Evolutionary conservation across 2,888 invertebrate genomes (phyloP), one percentile per base, ranked within the genome.

Genomic region (Mythimna ferrago): DNA sequence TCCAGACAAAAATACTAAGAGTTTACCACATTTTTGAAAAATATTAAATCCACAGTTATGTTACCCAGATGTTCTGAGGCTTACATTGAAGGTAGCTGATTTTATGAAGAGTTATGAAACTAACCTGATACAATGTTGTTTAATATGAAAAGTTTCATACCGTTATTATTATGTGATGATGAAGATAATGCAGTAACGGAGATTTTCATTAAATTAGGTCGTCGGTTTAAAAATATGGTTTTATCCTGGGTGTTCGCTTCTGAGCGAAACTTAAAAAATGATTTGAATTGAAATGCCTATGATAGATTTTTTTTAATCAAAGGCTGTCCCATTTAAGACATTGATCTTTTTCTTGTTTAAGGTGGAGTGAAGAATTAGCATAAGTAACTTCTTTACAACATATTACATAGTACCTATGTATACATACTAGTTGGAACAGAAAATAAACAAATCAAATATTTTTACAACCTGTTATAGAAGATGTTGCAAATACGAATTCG

Each of bases 101-200:
- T 62, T 16, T 35, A n/a, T n/a, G 11, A 51, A 54, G n/a, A 35
- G 35, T 48, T 64, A 56, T 35, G 9, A 38, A 64, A 56, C 16
- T 64, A 61, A 16, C 16, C 16, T 48, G 48, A 21, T 56, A 75
- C 65, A 65, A 75, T 56, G 65, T 65, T 4, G 26, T 75, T 56
- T 48, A 48, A 75, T 75, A 26, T 72, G 9, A 48, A 3, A 38
- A 64, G 26, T 72, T 64, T 16, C 26, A 54, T 35, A n/a, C 16
- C 38, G 26, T 6, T n/a, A 64, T 64, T 48, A 38, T 56, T 11
- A 65, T 74, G 11, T 48, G 16, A 11, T 48, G 16, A n/a, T 14
- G 6, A 26, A n/a, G 6, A 44, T 44, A 38, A 32, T 68, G 16
- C 7, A 21, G 53, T 14, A 26, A 41, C 14, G 21, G 14, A 56